phyloP scores from a whole-genome alignment of 2,888 invertebrate species.

The Ethmia dodecea region DNA sequence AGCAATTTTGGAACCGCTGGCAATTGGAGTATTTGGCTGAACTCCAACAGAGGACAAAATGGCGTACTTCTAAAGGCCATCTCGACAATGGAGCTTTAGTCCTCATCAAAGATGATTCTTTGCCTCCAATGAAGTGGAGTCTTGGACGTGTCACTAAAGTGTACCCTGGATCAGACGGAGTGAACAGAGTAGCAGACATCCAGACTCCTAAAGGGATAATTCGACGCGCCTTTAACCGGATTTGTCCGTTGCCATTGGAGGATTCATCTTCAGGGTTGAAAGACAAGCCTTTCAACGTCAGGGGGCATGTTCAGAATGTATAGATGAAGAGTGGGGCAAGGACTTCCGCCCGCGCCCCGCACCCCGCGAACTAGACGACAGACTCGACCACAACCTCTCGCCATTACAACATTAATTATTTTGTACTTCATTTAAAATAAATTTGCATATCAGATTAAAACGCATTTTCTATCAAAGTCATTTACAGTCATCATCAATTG shows the following conservation, averaged over 20 bases:
- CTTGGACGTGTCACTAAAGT: slow-evolving; percentile 5
- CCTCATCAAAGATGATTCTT: slow-evolving; percentile 10
- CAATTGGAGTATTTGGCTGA: slow-evolving; percentile 4
- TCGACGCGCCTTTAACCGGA: slow-evolving; percentile 3
- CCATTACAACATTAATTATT: too few species aligned
- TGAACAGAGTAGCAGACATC: slow-evolving; percentile 10
- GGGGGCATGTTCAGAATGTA: too few species aligned
- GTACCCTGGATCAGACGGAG: slow-evolving; percentile 7
- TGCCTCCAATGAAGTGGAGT: slow-evolving; percentile 14
- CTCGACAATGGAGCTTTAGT: slow-evolving; percentile 9
- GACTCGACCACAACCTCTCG: too few species aligned
- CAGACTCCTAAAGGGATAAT: slow-evolving; percentile 7
- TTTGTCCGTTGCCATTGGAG: neutral
- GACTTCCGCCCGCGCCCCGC: too few species aligned
- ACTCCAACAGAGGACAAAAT: slow-evolving; percentile 15
- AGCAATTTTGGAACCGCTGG: slow-evolving; percentile 14
- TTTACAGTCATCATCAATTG: too few species aligned
- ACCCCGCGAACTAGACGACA: too few species aligned
- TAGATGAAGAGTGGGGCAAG: too few species aligned
- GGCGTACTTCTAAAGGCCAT: slow-evolving; percentile 4
- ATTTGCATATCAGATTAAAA: too few species aligned
- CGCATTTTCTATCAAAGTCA: too few species aligned
- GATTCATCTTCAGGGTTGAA: too few species aligned
- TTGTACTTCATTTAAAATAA: too few species aligned
- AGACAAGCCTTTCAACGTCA: too few species aligned